Evolutionary conservation across 2,797 vertebrate genomes (phyloP).

Genomic region (Parauchenoglanis punctatus): DNA sequence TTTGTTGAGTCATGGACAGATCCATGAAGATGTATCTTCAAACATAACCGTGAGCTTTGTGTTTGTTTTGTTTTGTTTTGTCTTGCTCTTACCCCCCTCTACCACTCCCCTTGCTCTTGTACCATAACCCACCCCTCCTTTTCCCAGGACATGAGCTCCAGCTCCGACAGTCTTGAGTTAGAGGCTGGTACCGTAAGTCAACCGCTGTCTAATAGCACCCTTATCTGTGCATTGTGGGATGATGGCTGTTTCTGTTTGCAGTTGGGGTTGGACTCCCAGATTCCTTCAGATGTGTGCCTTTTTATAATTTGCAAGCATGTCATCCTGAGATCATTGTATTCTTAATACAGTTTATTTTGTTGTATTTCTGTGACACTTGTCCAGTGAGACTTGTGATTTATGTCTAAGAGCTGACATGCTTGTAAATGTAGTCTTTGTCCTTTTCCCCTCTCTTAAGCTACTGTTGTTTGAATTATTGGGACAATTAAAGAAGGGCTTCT

Average conservation of each 20-base stretch:
- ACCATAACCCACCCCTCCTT: conserved; percentile 65
- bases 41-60: conserved; percentile 48
- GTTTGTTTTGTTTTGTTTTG: conserved; percentile 39
- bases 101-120: conserved; percentile 66
- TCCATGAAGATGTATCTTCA: conserved; percentile 27
- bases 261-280: conserved; percentile 61
- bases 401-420: conserved; percentile 44
- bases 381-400: neutral
- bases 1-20: conserved; percentile 37
- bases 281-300: conserved; percentile 61
- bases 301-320: conserved; percentile 56
- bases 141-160: conserved; percentile 90
- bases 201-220: conserved; percentile 55
- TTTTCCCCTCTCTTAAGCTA: neutral
- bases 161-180: conserved; percentile 87
- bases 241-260: conserved; percentile 67
- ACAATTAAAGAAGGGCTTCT: conserved; percentile 14
- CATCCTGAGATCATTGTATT: conserved; percentile 15
- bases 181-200: conserved; percentile 89
- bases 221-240: conserved; percentile 70
- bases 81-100: conserved; percentile 44
- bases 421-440: conserved; percentile 42
- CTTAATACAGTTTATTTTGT: neutral
- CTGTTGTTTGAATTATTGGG: conserved; percentile 20
- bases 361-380: neutral